Evolutionary conservation across 2,888 invertebrate genomes (phyloP).

Genomic region (Phalera bucephala): DNA sequence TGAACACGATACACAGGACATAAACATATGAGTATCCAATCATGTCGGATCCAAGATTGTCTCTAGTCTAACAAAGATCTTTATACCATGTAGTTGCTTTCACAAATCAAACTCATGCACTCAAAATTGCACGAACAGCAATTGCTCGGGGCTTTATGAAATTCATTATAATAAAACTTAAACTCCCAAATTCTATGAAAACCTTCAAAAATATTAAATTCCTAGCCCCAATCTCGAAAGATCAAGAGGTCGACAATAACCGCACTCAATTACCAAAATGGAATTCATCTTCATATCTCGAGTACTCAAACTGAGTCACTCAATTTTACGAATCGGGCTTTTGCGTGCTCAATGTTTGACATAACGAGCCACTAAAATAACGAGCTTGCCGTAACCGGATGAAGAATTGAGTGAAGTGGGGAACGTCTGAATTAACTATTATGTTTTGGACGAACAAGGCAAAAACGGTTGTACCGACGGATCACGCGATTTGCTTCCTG

Average conservation of each 20-base stretch:
- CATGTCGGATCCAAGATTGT: too few species aligned
- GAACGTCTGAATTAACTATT: constrained; percentile 38
- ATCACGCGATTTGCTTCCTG: constrained; percentile 24
- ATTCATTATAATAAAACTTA: neutral
- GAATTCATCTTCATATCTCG: constrained; percentile 62
- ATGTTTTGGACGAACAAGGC: constrained; percentile 36
- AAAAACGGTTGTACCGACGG: constrained; percentile 24
- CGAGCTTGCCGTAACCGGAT: constrained; percentile 8
- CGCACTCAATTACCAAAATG: constrained; percentile 53
- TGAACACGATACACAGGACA: too few species aligned
- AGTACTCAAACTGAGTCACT: constrained; percentile 47
- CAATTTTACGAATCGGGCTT: constrained; percentile 66
- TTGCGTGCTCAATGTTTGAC: constrained; percentile 65
- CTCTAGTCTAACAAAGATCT: too few species aligned
- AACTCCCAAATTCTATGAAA: neutral
- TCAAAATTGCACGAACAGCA: too few species aligned
- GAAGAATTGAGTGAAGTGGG: constrained; percentile 12
- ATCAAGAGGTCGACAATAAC: constrained; percentile 22
- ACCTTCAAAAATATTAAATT: constrained; percentile 9
- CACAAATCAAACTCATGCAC: too few species aligned
- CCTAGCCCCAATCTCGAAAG: constrained; percentile 11
- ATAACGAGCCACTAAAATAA: constrained; percentile 50
- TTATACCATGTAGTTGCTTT: too few species aligned
- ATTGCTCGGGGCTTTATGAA: too few species aligned
- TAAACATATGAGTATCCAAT: too few species aligned